phyloP scores from a whole-genome alignment of 2,113 vertebrate species.

The Spilogale gracilis region DNA sequence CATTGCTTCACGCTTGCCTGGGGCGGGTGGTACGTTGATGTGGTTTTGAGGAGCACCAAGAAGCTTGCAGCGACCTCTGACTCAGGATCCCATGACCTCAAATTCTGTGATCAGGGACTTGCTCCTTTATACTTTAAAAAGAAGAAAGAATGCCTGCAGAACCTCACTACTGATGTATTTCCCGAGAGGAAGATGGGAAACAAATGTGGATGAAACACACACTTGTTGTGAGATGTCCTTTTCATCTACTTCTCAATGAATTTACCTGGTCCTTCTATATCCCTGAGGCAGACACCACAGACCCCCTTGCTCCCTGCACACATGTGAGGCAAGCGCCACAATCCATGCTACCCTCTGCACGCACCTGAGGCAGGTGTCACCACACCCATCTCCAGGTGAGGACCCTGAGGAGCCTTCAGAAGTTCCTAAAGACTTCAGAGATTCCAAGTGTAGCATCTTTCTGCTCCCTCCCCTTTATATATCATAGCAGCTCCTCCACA shows the following conservation, averaged over 20 bases:
- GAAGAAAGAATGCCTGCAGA: background rate
- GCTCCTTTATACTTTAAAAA: background rate
- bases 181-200: background rate
- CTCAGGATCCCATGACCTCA: background rate
- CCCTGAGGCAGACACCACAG: background rate
- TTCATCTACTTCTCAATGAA: background rate
- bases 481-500: background rate
- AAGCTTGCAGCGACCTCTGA: background rate
- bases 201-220: rapidly evolving
- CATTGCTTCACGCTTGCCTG: rapidly evolving
- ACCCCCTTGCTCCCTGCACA: background rate
- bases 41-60: background rate
- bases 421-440: background rate
- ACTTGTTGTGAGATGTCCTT: background rate
- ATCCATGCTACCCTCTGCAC: background rate
- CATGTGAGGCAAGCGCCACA: background rate
- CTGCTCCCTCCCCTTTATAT: background rate
- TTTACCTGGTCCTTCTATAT: rapidly evolving
- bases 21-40: rapidly evolving
- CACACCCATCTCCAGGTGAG: background rate
- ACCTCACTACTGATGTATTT: too few species aligned
- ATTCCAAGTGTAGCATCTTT: background rate
- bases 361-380: background rate
- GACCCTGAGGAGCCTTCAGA: background rate
- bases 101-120: background rate